Conservation (phyloP, 2,888 invertebrate genomes). For the Amitus sp. region DNA sequence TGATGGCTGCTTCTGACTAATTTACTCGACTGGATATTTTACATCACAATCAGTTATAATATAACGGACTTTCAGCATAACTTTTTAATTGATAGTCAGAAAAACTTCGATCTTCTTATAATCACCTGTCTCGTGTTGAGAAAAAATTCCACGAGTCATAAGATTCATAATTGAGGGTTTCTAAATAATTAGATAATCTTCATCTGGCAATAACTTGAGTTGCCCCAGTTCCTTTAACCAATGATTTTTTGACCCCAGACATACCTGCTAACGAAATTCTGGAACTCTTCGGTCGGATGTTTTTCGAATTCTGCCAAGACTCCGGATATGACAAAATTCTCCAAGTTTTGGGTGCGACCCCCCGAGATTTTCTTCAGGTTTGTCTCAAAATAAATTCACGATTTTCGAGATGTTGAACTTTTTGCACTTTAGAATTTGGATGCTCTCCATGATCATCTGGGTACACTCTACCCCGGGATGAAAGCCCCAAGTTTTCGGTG, state of each 20-base stretch:
- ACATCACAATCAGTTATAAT: too few species aligned
- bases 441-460: conserved; percentile 93
- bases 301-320: conserved; percentile 96
- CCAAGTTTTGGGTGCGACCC: conserved; percentile 93
- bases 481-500: conserved; percentile 95
- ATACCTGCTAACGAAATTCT: conserved; percentile 90
- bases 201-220: too few species aligned
- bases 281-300: conserved; percentile 92
- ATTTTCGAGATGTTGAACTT: conserved; percentile 21
- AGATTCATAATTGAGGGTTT: too few species aligned
- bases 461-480: conserved; percentile 95
- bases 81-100: too few species aligned
- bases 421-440: conserved; percentile 94
- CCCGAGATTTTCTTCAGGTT: conserved; percentile 93
- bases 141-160: too few species aligned
- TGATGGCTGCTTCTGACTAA: too few species aligned
- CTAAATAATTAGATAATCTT: too few species aligned
- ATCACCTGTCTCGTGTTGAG: too few species aligned
- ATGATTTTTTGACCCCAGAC: conserved; percentile 69
- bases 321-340: conserved; percentile 97
- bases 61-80: too few species aligned
- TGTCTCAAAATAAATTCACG: conserved; percentile 17
- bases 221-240: too few species aligned
- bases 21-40: too few species aligned
- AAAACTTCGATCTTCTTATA: too few species aligned